Evolutionary conservation across 2,797 vertebrate genomes (phyloP), one percentile per base, ranked within the genome.

Genomic region (Oreochromis mossambicus): DNA sequence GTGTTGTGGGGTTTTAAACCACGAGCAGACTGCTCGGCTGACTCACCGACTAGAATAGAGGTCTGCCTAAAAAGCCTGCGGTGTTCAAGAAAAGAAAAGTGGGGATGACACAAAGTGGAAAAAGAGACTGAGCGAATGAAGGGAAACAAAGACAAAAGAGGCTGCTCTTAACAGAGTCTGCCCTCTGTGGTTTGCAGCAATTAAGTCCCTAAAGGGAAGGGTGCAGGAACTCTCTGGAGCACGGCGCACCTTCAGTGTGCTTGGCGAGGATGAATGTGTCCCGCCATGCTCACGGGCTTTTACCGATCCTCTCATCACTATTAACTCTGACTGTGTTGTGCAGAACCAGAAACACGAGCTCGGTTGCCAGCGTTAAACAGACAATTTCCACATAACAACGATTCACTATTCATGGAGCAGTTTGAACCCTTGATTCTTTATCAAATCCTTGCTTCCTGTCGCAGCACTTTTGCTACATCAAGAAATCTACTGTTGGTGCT

Each of bases 1-100:
- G 58, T 83, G 61, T 82, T 63, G 54, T 63, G 82, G 89, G 87
- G 68, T 38, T 26, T 82, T 76, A 89, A 95, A 93, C 94, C 92
- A 94, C 93, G 92, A 88, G 89, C 91, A 94, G 92, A 94, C 92
- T 89, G 87, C 88, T 68, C 8, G 86, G 80, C 88, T 94, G 93
- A 95, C 88, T 95, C 94, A 93, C 83, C 19, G 83, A 84, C 92
- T 43, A 87, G 86, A 94, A 94, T 91, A 93, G 83, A 92, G 81
- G 79, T 81, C 87, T 90, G 82, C 81, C 78, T 78, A 29, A 81
- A 85, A 90, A 89, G 80, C 11, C 55, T 77, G 83, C 13, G n/a
- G 34, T 2, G 11, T 77, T 87, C 68, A 52, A 81, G 85, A 73
- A 78, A 75, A 87, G 34, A 56, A 61, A 63, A n/a, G 19, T 32